Conservation (phyloP, 2,797 vertebrate genomes). For the Pterois miles region DNA sequence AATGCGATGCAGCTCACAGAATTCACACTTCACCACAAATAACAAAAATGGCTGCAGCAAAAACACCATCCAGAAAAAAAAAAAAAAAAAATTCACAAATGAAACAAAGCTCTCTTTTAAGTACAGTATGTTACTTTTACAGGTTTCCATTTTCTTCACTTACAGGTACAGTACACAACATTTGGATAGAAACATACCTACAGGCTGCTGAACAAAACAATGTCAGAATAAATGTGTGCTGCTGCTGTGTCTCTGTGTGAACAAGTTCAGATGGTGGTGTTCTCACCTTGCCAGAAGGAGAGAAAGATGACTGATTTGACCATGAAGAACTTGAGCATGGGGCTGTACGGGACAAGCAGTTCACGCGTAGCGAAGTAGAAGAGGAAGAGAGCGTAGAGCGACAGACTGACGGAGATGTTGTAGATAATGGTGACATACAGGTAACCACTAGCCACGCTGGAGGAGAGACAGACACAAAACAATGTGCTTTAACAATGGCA, state of each 20-base stretch:
- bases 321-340: slow-evolving; percentile 99
- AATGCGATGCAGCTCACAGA: background rate
- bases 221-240: background rate
- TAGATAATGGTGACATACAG: slow-evolving; percentile 97
- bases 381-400: slow-evolving; percentile 97
- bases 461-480: background rate
- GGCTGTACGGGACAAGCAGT: slow-evolving; percentile 95
- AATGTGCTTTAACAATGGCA: background rate
- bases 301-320: slow-evolving; percentile 99
- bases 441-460: slow-evolving; percentile 94
- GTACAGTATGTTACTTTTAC: background rate
- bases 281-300: slow-evolving; percentile 88
- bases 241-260: background rate
- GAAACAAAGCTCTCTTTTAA: background rate
- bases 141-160: background rate
- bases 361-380: slow-evolving; percentile 98
- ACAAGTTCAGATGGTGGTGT: background rate
- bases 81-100: background rate
- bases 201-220: background rate
- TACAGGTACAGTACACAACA: background rate
- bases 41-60: background rate
- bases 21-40: background rate
- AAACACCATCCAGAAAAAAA: background rate
- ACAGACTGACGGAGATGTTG: slow-evolving; percentile 97
- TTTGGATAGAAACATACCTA: background rate